Evolutionary conservation across 2,888 invertebrate species (phyloP).

Genomic region (Rosalia funebris): DNA sequence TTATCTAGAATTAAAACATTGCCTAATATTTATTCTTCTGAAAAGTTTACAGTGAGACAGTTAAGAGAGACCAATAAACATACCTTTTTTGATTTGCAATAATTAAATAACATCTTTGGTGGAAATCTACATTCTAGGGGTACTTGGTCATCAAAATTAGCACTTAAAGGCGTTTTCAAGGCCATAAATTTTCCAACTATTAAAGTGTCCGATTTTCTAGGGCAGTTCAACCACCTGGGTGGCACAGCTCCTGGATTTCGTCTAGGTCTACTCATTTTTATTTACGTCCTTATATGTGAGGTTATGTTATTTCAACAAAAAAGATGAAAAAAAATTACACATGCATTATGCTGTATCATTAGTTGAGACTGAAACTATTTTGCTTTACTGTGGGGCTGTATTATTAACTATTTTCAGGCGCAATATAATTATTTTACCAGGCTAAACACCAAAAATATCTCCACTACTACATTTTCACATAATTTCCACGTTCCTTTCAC

Average conservation of each 20-base stretch:
- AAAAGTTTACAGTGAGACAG: too few relatives aligned
- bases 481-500: too few relatives aligned
- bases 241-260: slow-evolving; percentile 76
- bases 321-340: background rate
- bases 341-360: slow-evolving; percentile 1
- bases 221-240: slow-evolving; percentile 88
- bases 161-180: slow-evolving; percentile 92
- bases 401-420: too few relatives aligned
- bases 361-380: too few relatives aligned
- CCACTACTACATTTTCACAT: too few relatives aligned
- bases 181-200: slow-evolving; percentile 89
- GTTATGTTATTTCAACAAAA: slow-evolving; percentile 19
- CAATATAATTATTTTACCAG: too few relatives aligned
- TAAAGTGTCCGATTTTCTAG: slow-evolving; percentile 78
- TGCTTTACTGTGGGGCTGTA: too few relatives aligned
- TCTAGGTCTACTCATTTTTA: slow-evolving; percentile 52
- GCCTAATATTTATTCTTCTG: background rate
- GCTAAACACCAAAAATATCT: too few relatives aligned
- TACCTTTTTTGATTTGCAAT: slow-evolving; percentile 71
- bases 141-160: slow-evolving; percentile 84
- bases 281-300: slow-evolving; percentile 21
- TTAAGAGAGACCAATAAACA: too few relatives aligned
- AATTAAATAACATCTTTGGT: slow-evolving; percentile 86
- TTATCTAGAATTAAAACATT: slow-evolving; percentile 68
- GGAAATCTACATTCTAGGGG: slow-evolving; percentile 85